Evolutionary conservation across 2,888 invertebrate species (phyloP).

Genomic region (Harmothoe impar): DNA sequence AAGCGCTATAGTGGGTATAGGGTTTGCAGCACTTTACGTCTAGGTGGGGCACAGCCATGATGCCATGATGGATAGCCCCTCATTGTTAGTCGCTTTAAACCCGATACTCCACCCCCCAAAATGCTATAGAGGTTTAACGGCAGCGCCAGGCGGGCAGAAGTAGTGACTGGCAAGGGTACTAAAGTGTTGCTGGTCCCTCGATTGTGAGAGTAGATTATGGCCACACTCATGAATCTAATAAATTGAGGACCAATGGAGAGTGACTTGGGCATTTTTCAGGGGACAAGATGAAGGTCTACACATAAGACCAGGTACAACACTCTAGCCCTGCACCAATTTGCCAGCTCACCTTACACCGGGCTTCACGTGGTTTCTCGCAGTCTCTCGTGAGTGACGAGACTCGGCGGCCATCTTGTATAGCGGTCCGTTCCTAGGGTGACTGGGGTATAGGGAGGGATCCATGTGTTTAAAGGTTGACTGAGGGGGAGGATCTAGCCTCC

Average conservation of each 20-base stretch:
- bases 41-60: background rate
- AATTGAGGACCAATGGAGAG: too few relatives aligned
- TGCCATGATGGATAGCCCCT: background rate
- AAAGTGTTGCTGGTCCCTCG: too few relatives aligned
- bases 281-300: too few relatives aligned
- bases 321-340: background rate
- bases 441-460: background rate
- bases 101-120: background rate
- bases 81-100: background rate
- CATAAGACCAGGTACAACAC: background rate
- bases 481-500: background rate
- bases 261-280: too few relatives aligned
- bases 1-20: too few relatives aligned
- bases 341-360: conserved; percentile 28
- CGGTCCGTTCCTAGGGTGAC: conserved; percentile 17
- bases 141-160: too few relatives aligned
- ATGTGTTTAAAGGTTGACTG: background rate
- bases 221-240: too few relatives aligned
- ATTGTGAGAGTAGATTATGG: too few relatives aligned
- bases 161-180: too few relatives aligned
- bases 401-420: conserved; percentile 36
- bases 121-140: too few relatives aligned
- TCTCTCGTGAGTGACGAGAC: conserved; percentile 48
- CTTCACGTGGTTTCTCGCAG: conserved; percentile 19
- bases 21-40: background rate